Evolutionary conservation across 2,113 vertebrate species (phyloP).

Genomic region (Pangasianodon gigas): DNA sequence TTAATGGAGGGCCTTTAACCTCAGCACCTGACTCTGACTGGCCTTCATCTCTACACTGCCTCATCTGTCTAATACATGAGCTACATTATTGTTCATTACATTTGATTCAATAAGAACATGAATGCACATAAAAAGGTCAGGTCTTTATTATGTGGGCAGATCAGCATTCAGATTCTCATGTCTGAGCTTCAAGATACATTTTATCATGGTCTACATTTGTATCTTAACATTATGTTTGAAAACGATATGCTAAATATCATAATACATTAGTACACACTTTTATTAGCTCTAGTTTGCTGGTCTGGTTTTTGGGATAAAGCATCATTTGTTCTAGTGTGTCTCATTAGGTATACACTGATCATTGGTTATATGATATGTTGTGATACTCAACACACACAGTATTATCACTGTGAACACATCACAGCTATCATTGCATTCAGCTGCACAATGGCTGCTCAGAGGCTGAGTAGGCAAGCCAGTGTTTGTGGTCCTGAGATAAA

Average conservation of each 20-base stretch:
- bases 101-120: conserved; percentile 26
- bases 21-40: conserved; percentile 12
- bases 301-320: background rate
- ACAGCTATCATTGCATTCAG: background rate
- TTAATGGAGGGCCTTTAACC: conserved; percentile 43
- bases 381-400: background rate
- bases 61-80: background rate
- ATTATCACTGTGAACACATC: background rate
- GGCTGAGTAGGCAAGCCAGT: background rate
- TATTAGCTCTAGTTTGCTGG: background rate
- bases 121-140: conserved; percentile 9
- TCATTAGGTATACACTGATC: background rate
- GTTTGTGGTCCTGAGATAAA: background rate
- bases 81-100: conserved; percentile 24
- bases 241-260: background rate
- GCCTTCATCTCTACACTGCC: background rate
- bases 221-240: background rate
- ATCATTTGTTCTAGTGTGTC: background rate
- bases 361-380: background rate
- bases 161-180: background rate
- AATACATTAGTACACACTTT: background rate
- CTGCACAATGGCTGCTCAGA: background rate
- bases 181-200: background rate
- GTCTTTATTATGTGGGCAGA: background rate
- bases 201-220: background rate